These are phyloP conservation scores for Illadopsis cleaveri DNA, from an alignment of 2,113 vertebrate species.

Conservation along the genomic window DNA sequence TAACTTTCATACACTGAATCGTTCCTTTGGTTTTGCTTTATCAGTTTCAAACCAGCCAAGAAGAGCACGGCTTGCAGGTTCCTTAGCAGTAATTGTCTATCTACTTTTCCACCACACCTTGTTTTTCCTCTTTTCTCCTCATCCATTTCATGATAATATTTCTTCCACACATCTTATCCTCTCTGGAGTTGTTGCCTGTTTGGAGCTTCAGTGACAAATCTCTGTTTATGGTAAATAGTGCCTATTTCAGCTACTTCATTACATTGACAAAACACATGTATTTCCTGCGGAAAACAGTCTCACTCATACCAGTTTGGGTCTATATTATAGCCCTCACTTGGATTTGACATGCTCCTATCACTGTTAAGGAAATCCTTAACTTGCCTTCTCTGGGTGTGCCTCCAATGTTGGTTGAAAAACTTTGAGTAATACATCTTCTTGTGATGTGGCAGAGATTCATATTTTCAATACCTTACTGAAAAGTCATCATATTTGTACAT, in stretches of 20 bases:
- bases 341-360: neutral
- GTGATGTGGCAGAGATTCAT: neutral
- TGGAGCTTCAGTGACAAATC: neutral
- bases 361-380: neutral
- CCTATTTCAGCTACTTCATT: neutral
- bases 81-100: neutral
- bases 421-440: neutral
- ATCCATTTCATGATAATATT: too few species aligned
- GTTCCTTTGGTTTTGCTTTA: neutral
- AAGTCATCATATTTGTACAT: neutral
- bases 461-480: neutral
- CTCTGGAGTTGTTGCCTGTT: neutral
- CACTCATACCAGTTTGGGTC: rapidly evolving
- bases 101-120: neutral
- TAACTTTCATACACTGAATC: neutral
- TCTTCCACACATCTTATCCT: rapidly evolving
- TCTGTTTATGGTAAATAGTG: neutral
- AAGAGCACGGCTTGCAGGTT: neutral
- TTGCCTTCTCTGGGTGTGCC: neutral
- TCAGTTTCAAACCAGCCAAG: neutral
- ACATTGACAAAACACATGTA: rapidly evolving
- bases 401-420: neutral
- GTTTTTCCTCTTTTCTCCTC: neutral
- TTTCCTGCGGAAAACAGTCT: neutral
- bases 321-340: neutral